A percentile compares a stretch with the other conserved stretches of the same genome.
Evolutionary conservation across 1,140 invertebrate genomes (phyloP).

Genomic region (Xylocopa sonorina): DNA sequence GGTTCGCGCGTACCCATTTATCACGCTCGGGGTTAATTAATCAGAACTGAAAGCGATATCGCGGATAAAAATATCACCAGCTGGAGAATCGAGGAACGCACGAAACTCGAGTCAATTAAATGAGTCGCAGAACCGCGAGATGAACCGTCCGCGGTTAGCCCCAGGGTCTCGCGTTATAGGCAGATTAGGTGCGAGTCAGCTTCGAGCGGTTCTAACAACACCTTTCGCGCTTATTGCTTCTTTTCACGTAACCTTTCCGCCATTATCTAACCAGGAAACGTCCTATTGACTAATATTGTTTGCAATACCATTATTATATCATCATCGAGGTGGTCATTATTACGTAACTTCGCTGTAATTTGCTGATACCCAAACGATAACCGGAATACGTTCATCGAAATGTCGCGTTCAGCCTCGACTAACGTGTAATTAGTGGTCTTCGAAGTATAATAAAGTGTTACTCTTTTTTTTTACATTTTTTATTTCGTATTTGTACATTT

Average conservation of each 20-base stretch:
- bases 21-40: not conserved
- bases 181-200: constrained; percentile 20
- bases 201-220: constrained; percentile 31
- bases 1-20: not conserved
- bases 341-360: constrained; percentile 27
- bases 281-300: constrained; percentile 55
- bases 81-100: not conserved
- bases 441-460: too few relatives aligned
- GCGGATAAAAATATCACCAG: not conserved
- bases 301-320: constrained; percentile 52
- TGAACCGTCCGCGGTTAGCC: not conserved
- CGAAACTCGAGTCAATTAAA: constrained; percentile 18
- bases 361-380: constrained; percentile 22
- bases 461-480: too few relatives aligned
- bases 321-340: constrained; percentile 41
- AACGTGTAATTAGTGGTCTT: too few relatives aligned
- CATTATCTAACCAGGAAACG: constrained; percentile 55
- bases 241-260: constrained; percentile 46
- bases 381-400: not conserved
- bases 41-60: not conserved
- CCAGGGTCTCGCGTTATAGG: constrained; percentile 4
- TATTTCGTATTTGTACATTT: too few relatives aligned
- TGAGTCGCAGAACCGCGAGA: not conserved
- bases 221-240: constrained; percentile 20
- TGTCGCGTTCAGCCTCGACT: not conserved